Evolutionary conservation across 2,888 invertebrate genomes (phyloP).

Genomic region (Troides helena): DNA sequence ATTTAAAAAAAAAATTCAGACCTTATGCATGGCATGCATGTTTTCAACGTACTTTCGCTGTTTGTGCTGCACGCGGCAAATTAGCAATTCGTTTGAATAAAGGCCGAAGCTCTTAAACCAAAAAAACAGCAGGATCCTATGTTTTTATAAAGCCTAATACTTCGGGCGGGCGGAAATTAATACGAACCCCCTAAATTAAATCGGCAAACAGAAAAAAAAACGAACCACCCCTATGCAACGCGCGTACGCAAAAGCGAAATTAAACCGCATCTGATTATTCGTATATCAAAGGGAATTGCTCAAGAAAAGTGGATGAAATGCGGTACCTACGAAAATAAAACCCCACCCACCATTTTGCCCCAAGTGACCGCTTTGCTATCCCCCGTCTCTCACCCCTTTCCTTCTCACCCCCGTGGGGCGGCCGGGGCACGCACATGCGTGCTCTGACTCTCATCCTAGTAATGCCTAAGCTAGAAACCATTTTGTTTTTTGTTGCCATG

Average conservation of each 20-base stretch:
- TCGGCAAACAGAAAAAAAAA: slow-evolving; percentile 55
- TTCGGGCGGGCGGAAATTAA: slow-evolving; percentile 47
- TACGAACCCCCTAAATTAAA: slow-evolving; percentile 60
- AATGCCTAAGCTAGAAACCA: slow-evolving; percentile 69
- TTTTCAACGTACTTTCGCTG: slow-evolving; percentile 31
- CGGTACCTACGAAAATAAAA: slow-evolving; percentile 52
- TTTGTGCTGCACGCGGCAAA: slow-evolving; percentile 42
- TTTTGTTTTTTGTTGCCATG: slow-evolving; percentile 67
- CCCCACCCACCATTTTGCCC: slow-evolving; percentile 42
- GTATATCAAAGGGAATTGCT: slow-evolving; percentile 48
- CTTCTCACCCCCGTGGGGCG: slow-evolving; percentile 35
- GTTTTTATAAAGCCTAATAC: slow-evolving; percentile 53
- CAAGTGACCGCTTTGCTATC: slow-evolving; percentile 36
- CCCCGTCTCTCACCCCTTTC: slow-evolving; percentile 22
- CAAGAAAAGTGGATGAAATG: slow-evolving; percentile 48
- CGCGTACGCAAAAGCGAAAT: slow-evolving; percentile 36
- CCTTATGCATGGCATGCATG: not conserved
- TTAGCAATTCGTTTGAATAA: slow-evolving; percentile 55
- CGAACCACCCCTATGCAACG: slow-evolving; percentile 34
- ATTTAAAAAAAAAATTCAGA: not conserved
- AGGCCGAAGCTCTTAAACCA: slow-evolving; percentile 46
- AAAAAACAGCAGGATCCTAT: slow-evolving; percentile 41
- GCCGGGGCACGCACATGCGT: slow-evolving; percentile 72
- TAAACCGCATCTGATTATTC: slow-evolving; percentile 50
- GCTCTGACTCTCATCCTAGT: slow-evolving; percentile 50